Base-by-base conservation (phyloP, 1,140 invertebrate genomes). In the Cyphomyrmex costatus region DNA sequence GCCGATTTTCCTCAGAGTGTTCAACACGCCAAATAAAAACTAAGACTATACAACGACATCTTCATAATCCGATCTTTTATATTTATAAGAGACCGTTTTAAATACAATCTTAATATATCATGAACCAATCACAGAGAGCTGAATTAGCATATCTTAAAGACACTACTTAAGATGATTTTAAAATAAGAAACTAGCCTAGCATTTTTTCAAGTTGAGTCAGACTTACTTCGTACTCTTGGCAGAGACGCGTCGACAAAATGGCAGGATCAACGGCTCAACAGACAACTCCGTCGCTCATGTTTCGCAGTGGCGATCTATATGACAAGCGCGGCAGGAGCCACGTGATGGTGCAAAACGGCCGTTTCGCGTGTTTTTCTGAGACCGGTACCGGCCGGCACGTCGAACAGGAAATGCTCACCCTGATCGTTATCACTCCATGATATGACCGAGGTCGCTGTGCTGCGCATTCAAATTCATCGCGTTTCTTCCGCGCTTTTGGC, bases 381-480 rank as follows among this genome's bases (percentile, higher is more conserved):
- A 30, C 46, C 27, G 60, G 19, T 30, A 66, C 61, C 61, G 46
- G 77, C 60, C 77, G 46, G 61, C 36, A 42, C 36, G 36, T 42
- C 10, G 36, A 42, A 42, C 36, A 8, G 36, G 36, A 42, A 42
- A 42, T 42, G 36, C 1, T 42, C 36, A 42, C 36, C 36, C 36
- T 42, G 49, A 51, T 19, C 49, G 16, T 19, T 16, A 51, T 51
- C 49, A 51, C 49, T 51, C 49, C 51, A 6, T 10, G 36, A 42
- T 42, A 42, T 1, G 10, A 42, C 2, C 36, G 36, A 30, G 30
- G 30, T 10, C 10, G 36, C 2, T 42, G 8, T 42, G 36, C 10
- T 42, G 36, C 36, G 2, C 36, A 42, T 42, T 42, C 36, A 8
- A 42, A 42, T 42, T 42, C 36, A 42, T 42, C 10, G 14, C 21